A percentile compares a stretch with the other conserved stretches of the same genome.
These are phyloP conservation scores for Zhengitettix transpicula DNA, from an alignment of 2,888 invertebrate species.

Conservation along the genomic window DNA sequence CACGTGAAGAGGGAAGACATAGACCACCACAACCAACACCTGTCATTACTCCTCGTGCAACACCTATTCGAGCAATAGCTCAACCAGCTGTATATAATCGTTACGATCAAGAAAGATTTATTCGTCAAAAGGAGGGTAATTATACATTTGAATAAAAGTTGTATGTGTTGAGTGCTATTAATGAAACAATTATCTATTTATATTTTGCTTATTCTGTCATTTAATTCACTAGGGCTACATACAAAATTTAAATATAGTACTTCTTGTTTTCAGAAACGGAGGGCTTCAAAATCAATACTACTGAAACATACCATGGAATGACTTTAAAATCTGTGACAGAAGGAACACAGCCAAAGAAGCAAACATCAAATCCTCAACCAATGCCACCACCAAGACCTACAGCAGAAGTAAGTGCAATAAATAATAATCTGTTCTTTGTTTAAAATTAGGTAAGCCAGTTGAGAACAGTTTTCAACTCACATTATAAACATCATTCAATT, in stretches of 20 bases:
- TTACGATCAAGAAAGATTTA: constrained; percentile 98
- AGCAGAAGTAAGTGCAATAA: constrained; percentile 5
- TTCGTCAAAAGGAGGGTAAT: constrained; percentile 70
- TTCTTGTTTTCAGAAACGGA: constrained; percentile 57
- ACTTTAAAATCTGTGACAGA: constrained; percentile 94
- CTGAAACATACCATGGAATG: constrained; percentile 97
- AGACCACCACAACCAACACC: constrained; percentile 36
- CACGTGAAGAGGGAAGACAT: constrained; percentile 75
- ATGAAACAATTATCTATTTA: too few relatives aligned
- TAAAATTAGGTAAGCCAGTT: too few relatives aligned
- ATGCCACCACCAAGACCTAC: constrained; percentile 23
- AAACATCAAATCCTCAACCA: constrained; percentile 17
- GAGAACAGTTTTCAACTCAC: too few relatives aligned
- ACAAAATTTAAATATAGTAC: neutral
- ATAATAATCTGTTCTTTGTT: too few relatives aligned
- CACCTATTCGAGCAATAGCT: constrained; percentile 46
- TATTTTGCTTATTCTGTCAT: neutral
- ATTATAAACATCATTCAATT: too few relatives aligned
- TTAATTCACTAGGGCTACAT: neutral
- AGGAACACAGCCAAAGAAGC: constrained; percentile 52
- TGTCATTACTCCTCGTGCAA: constrained; percentile 42
- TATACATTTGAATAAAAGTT: too few relatives aligned
- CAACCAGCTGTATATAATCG: constrained; percentile 83
- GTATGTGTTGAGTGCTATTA: too few relatives aligned
- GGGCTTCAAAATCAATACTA: constrained; percentile 97